Evolutionary conservation across 2,113 vertebrate species (phyloP).

Genomic region (Chionodraco myersi): DNA sequence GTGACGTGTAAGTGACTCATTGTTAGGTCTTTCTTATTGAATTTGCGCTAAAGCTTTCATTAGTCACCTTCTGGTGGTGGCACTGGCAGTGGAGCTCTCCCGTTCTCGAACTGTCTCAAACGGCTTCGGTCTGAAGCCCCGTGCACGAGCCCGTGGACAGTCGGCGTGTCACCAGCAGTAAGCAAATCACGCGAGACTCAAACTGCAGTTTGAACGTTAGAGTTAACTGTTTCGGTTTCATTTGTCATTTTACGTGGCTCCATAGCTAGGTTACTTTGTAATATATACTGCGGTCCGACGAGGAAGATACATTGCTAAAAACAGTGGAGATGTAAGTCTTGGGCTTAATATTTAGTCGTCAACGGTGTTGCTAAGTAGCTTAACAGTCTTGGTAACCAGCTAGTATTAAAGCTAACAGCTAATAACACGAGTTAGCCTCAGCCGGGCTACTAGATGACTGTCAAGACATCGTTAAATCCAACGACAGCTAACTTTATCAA

Average conservation of each 20-base stretch:
- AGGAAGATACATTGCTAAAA: conserved; percentile 26
- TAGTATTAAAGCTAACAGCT: conserved; percentile 50
- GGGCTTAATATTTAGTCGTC: not conserved
- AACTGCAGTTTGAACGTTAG: conserved; percentile 2
- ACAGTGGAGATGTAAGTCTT: conserved; percentile 74
- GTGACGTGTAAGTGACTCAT: too few species aligned
- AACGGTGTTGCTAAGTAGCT: not conserved
- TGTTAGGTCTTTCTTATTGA: too few species aligned
- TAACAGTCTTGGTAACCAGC: conserved; percentile 1
- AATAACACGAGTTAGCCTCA: conserved; percentile 65
- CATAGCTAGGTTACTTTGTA: not conserved
- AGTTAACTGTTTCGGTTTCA: conserved; percentile 63
- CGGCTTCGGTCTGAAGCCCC: not conserved
- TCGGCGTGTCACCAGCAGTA: conserved; percentile 16
- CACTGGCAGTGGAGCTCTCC: conserved; percentile 36
- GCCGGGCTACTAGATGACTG: not conserved
- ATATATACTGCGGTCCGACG: conserved; percentile 16
- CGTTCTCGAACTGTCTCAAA: conserved; percentile 50
- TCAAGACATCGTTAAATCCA: not conserved
- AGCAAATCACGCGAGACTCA: conserved; percentile 50
- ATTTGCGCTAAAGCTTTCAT: too few species aligned
- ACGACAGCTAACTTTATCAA: not conserved
- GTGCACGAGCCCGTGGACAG: not conserved
- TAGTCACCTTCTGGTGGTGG: not conserved
- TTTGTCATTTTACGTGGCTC: conserved; percentile 29